Evolutionary conservation across 2,797 vertebrate species (phyloP).

Genomic region (Cryptoblepharus egeriae): DNA sequence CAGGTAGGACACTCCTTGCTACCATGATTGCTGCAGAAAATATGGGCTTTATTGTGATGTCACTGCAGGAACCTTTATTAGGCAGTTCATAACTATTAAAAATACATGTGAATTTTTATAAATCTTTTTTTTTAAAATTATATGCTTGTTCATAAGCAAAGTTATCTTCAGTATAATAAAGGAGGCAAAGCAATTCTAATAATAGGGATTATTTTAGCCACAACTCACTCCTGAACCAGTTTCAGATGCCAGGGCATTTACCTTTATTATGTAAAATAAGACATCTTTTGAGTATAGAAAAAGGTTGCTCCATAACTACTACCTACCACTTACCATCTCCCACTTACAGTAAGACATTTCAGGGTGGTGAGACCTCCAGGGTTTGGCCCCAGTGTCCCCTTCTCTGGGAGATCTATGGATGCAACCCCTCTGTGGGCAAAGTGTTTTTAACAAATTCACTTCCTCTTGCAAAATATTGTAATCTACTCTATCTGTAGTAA

Average conservation of each 20-base stretch:
- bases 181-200: background rate
- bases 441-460: background rate
- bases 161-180: background rate
- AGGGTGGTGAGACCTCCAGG: background rate
- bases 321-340: background rate
- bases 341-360: background rate
- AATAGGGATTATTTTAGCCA: background rate
- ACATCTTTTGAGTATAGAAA: background rate
- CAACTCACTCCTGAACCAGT: background rate
- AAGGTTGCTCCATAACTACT: background rate
- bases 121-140: background rate
- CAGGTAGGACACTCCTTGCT: background rate
- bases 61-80: background rate
- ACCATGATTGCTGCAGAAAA: background rate
- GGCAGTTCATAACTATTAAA: background rate
- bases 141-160: background rate
- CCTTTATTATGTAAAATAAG: background rate
- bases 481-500: background rate
- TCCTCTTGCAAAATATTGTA: background rate
- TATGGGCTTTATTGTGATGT: background rate
- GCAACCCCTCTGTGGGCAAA: background rate
- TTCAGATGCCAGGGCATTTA: background rate
- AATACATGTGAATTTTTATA: background rate
- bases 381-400: no score
- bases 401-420: background rate